phyloP scores from a whole-genome alignment of 2,888 invertebrate species.

The Podotricha telesiphe region DNA sequence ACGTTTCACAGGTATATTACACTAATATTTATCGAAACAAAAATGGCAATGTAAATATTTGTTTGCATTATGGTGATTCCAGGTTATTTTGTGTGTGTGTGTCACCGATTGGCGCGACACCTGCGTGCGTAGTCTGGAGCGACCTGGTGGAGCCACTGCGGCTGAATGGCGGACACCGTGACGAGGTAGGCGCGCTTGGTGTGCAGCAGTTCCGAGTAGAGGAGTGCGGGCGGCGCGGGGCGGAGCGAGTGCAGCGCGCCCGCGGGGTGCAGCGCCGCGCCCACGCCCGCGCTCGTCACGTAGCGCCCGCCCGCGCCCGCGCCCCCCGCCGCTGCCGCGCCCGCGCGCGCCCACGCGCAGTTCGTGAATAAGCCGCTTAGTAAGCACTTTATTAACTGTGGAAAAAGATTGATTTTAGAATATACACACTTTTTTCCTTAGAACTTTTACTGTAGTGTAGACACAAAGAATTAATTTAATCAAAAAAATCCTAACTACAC shows the following conservation, averaged over 20 bases:
- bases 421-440: no score
- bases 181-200: conserved; percentile 92
- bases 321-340: conserved; percentile 79
- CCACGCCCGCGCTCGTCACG: conserved; percentile 67
- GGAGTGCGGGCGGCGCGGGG: conserved; percentile 87
- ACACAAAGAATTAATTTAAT: no score
- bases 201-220: conserved; percentile 94
- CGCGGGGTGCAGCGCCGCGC: conserved; percentile 92
- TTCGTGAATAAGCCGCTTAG: conserved; percentile 93
- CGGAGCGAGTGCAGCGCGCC: conserved; percentile 86
- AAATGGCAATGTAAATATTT: no score
- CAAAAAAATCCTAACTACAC: no score
- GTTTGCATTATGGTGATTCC: no score
- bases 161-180: conserved; percentile 89
- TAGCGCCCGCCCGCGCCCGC: conserved; percentile 71
- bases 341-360: conserved; percentile 90
- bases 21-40: neutral
- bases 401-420: neutral
- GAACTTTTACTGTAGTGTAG: no score
- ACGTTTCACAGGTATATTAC: neutral
- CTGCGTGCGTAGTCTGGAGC: conserved; percentile 70
- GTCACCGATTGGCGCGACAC: conserved; percentile 68
- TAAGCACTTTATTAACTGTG: conserved; percentile 88
- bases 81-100: neutral
- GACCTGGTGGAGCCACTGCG: conserved; percentile 88